Evolutionary conservation across 2,113 vertebrate genomes (phyloP), one percentile per base, ranked within the genome.

Genomic region (Coturnix japonica): DNA sequence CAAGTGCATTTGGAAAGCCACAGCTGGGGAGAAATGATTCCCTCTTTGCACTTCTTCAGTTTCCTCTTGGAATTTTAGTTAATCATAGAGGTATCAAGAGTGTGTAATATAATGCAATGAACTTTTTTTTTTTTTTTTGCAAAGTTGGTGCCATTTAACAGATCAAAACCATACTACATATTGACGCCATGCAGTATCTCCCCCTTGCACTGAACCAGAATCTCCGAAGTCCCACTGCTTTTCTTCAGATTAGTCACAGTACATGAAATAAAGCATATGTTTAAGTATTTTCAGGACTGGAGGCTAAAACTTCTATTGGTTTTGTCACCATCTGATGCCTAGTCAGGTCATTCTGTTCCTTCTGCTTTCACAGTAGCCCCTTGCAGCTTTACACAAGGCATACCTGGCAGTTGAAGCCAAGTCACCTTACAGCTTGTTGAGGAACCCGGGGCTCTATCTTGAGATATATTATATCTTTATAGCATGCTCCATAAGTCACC

Each of bases 1-100:
- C 11, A 60, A 39, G 26, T 14, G 6, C 22, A 80, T 59, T 81
- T 80, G 61, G 23, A 85, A 83, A 93, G 57, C 37, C 47, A 43
- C n/a, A 60, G 23, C 0, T 56, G 10, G 14, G 21, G 5, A 88
- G 28, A 93, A 94, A 78, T 2, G 0, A 5, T 37, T 2, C 0
- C 9, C 21, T 13, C 51, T n/a, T 37, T 39, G 35, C 57, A 49
- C 3, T 70, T 74, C 54, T 21, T 71, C 37, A 70, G 1, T 16
- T 85, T 70, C 35, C 11, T 70, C 51, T 87, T 69, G 47, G 30
- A 84, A 61, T 86, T 94, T 84, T 49, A 65, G 21, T 61, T 75
- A 23, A 88, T 65, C 35, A 41, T 46, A 75, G 56, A 56, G 6
- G 15, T 31, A 43, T 78, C 47, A 53, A 23, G 47, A 81, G 1